These are phyloP conservation scores for Bibio marci DNA, from an alignment of 2,888 invertebrate genomes.

Conservation along the genomic window DNA sequence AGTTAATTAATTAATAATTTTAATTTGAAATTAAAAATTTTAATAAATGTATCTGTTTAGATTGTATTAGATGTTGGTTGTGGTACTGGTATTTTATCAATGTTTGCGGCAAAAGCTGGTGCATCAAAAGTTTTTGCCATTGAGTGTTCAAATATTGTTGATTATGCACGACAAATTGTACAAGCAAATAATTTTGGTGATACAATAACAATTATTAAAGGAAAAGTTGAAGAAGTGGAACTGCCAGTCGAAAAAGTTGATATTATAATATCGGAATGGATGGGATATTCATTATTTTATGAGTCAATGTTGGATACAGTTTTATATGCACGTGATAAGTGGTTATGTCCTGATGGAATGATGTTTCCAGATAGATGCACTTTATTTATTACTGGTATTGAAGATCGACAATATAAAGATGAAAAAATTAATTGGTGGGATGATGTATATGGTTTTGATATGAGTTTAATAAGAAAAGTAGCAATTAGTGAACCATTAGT, in stretches of 20 bases:
- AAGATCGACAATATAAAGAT: constrained; percentile 98
- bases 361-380: constrained; percentile 90
- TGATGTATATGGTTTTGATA: constrained; percentile 98
- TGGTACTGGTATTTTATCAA: constrained; percentile 96
- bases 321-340: constrained; percentile 93
- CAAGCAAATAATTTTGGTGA: constrained; percentile 67
- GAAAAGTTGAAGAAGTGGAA: constrained; percentile 88
- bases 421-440: constrained; percentile 99
- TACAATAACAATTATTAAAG: constrained; percentile 69
- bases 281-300: constrained; percentile 81
- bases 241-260: constrained; percentile 86
- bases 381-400: constrained; percentile 81
- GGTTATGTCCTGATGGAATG: constrained; percentile 83
- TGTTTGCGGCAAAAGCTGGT: constrained; percentile 99
- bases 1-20: no score
- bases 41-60: no score
- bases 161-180: constrained; percentile 90
- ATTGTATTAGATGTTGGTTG: constrained; percentile 95
- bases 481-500: constrained; percentile 97
- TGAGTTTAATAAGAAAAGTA: constrained; percentile 95
- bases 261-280: constrained; percentile 71
- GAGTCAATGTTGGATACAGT: constrained; percentile 99
- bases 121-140: constrained; percentile 90
- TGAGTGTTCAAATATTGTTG: constrained; percentile 97
- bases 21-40: no score